Evolutionary conservation across 2,113 vertebrate genomes (phyloP).

Genomic region (Ovis canadensis): DNA sequence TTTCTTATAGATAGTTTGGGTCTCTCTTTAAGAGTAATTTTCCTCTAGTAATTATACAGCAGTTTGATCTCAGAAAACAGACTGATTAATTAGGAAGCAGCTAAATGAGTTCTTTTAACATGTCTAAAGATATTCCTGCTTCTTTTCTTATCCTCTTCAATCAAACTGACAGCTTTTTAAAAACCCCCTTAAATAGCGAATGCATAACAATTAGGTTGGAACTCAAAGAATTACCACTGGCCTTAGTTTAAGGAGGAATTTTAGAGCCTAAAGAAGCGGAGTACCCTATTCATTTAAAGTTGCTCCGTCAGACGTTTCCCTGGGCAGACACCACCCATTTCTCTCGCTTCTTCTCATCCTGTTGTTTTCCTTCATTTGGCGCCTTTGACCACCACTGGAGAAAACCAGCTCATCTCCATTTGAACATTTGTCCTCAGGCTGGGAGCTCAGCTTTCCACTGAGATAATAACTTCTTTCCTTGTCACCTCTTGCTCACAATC

Average conservation of each 20-base stretch:
- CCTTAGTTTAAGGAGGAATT: neutral
- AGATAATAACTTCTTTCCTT: neutral
- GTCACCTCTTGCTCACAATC: neutral
- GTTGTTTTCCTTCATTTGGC: neutral
- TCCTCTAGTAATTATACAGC: slow-evolving; percentile 43
- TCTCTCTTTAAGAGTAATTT: slow-evolving; percentile 47
- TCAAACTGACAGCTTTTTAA: slow-evolving; percentile 35
- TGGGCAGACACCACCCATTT: neutral
- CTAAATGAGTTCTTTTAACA: slow-evolving; percentile 54
- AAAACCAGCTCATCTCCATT: neutral
- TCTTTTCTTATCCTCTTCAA: slow-evolving; percentile 45
- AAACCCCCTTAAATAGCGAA: neutral
- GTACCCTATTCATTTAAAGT: neutral
- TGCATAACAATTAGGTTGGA: neutral
- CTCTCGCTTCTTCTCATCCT: neutral
- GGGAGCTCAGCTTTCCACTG: neutral
- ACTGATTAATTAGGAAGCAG: slow-evolving; percentile 66
- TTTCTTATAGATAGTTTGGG: neutral
- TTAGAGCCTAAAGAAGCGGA: neutral
- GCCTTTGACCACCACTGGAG: neutral
- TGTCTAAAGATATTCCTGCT: slow-evolving; percentile 45
- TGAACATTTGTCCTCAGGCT: neutral
- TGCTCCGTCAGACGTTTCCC: neutral
- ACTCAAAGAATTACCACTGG: neutral
- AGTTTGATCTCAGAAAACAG: slow-evolving; percentile 56